phyloP scores from a whole-genome alignment of 2,797 vertebrate species.

The Coccyzus lansbergi region DNA sequence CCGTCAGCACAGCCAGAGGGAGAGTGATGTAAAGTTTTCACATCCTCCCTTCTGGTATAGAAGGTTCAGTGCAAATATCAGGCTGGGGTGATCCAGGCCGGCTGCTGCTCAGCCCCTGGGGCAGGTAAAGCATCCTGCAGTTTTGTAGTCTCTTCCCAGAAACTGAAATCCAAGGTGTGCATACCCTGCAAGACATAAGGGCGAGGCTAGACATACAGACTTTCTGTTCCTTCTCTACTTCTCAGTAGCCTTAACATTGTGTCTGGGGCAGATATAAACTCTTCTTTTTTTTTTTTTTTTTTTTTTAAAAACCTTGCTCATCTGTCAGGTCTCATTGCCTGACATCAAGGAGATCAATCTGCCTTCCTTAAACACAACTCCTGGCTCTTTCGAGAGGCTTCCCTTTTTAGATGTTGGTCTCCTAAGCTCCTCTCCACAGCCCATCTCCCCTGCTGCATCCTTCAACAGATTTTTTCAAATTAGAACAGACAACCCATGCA shows the following conservation, averaged over 20 bases:
- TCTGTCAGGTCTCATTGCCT: slow-evolving; percentile 46
- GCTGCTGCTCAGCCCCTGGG: background rate
- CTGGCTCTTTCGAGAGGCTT: slow-evolving; percentile 33
- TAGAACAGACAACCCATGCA: slow-evolving; percentile 56
- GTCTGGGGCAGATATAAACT: background rate
- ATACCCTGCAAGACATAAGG: background rate
- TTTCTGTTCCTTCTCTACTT: background rate
- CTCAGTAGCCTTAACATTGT: background rate
- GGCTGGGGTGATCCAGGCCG: background rate
- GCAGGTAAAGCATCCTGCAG: background rate
- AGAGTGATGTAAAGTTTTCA: background rate
- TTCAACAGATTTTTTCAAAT: slow-evolving; percentile 59
- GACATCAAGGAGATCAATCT: slow-evolving; percentile 37
- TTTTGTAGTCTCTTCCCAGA: background rate
- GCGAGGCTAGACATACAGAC: background rate
- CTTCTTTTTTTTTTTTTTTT: background rate
- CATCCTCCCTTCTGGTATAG: background rate
- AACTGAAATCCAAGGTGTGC: background rate
- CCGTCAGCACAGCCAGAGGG: background rate
- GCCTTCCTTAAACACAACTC: slow-evolving; percentile 36
- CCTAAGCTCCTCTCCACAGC: slow-evolving; percentile 37
- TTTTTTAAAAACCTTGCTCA: background rate
- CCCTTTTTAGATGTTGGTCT: slow-evolving; percentile 35
- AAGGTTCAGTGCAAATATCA: background rate
- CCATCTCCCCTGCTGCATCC: slow-evolving; percentile 53